Percentiles rank a stretch among this genome's conserved stretches.
Evolutionary conservation across 1,140 invertebrate genomes (phyloP).

Genomic region (Latrodectus geometricus): DNA sequence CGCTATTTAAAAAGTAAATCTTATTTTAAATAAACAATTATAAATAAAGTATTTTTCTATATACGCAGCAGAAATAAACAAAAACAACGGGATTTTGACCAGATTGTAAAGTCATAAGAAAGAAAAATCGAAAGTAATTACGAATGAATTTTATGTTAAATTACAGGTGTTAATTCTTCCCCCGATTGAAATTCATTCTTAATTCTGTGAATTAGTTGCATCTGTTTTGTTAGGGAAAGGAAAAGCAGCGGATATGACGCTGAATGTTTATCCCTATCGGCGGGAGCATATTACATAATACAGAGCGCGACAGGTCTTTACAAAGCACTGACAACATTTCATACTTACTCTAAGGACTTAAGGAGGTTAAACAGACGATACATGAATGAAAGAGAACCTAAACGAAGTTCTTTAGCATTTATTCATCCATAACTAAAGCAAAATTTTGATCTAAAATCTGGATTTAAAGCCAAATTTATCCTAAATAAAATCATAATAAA

Average conservation of each 20-base stretch:
- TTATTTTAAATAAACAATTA: too few species aligned
- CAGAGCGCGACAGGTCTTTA: background rate
- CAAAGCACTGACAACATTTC: background rate
- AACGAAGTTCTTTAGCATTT: conserved; percentile 12
- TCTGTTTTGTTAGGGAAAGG: too few species aligned
- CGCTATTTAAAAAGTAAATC: too few species aligned
- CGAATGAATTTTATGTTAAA: too few species aligned
- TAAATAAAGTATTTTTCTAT: too few species aligned
- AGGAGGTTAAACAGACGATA: conserved; percentile 58
- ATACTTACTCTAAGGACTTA: conserved; percentile 60
- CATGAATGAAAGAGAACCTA: conserved; percentile 38
- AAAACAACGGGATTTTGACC: too few species aligned
- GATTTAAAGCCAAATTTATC: conserved; percentile 41
- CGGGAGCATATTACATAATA: conserved; percentile 17
- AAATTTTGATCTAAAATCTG: conserved; percentile 41
- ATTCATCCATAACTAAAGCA: conserved; percentile 31
- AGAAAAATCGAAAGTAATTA: too few species aligned
- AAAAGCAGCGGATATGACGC: background rate
- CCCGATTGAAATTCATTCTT: too few species aligned
- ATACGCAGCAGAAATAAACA: too few species aligned
- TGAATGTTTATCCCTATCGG: background rate
- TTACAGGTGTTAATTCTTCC: too few species aligned
- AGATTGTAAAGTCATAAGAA: too few species aligned
- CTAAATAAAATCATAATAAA: conserved; percentile 61
- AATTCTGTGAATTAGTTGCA: too few species aligned